Base-by-base conservation (phyloP, 2,888 invertebrate species). In the Dermolepida albohirtum region DNA sequence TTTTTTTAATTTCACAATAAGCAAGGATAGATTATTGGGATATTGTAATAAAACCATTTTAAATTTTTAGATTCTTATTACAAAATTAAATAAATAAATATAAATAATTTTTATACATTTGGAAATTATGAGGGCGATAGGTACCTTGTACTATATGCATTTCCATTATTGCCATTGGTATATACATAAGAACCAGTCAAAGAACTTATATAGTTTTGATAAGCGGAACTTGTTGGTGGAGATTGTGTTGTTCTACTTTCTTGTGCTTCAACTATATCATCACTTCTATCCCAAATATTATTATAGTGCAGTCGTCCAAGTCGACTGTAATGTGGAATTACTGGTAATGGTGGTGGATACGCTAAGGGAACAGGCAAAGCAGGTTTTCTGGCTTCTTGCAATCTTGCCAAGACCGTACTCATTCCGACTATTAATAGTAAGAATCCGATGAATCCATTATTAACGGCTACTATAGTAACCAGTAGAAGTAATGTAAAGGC, bases 391-490 rank as follows among this genome's bases (percentile, higher is more conserved):
- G 76, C 74, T 68, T 79, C 79, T 72, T 83, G 83, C 10, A 83
- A 69, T 11, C 82, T 74, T 0, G 83, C 81, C 51, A 83, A 71
- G 5, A 83, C 82, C 29, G 80, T 79, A 70, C 83, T 82, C 41
- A 83, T 70, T 2, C 84, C 83, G 2, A 84, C 81, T 0, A 83
- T 82, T 52, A 85, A 77, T 5, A 85, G 75, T 63, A 85, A 77
- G 72, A 91, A 89, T 10, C 92, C 92, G 50, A 92, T 90, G 70
- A 92, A 85, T 71, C 92, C 91, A 83, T 92, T 92, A 83, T 91
- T 92, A 55, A 92, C 89, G 5, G 91, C 90, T 64, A 91, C 89
- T 44, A 92, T 88, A 0, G 91, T 89, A 5, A 92, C 86, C 0
- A 91, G 87, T 74, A 90, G 87, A 67, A 91, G 82, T 55, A 92